A percentile compares a stretch with the other conserved stretches of the same genome.
These are phyloP conservation scores for Oreochromis spilurus DNA, from an alignment of 2,113 vertebrate species.

Conservation along the genomic window DNA sequence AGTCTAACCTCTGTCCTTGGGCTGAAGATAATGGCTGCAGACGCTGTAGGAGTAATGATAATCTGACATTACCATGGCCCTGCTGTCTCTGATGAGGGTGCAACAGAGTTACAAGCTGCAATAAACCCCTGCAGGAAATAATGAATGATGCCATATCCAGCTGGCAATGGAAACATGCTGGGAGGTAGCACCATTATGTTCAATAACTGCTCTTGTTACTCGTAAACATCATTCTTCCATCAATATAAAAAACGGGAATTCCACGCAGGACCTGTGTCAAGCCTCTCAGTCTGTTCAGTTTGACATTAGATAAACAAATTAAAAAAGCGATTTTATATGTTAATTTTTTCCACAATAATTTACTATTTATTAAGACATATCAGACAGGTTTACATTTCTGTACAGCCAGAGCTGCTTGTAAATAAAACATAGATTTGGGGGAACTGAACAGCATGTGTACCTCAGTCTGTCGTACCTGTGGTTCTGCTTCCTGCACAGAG, in stretches of 20 bases:
- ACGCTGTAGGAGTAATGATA: not conserved
- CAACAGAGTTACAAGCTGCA: not conserved
- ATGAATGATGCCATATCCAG: constrained; percentile 8
- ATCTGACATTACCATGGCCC: not conserved
- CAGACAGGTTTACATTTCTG: not conserved
- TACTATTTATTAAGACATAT: not conserved
- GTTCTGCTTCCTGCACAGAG: not conserved
- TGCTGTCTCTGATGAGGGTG: not conserved
- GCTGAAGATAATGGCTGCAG: not conserved
- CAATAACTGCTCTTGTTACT: constrained; percentile 1
- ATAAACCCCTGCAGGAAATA: constrained; percentile 3
- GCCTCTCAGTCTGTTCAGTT: not conserved
- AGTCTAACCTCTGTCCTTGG: not conserved
- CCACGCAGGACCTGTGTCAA: not conserved
- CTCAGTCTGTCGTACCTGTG: not conserved
- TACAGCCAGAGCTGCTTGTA: not conserved
- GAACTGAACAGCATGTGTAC: not conserved
- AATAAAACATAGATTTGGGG: not conserved
- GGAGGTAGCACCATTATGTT: not conserved
- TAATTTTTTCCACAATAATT: not conserved
- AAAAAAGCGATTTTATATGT: not conserved
- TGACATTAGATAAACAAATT: not conserved
- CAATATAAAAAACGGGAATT: not conserved
- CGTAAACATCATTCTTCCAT: not conserved
- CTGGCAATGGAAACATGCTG: not conserved